These are phyloP conservation scores for Amphiura filiformis DNA, from an alignment of 35 echinoderm and acorn worm genomes.

Conservation along the genomic window DNA sequence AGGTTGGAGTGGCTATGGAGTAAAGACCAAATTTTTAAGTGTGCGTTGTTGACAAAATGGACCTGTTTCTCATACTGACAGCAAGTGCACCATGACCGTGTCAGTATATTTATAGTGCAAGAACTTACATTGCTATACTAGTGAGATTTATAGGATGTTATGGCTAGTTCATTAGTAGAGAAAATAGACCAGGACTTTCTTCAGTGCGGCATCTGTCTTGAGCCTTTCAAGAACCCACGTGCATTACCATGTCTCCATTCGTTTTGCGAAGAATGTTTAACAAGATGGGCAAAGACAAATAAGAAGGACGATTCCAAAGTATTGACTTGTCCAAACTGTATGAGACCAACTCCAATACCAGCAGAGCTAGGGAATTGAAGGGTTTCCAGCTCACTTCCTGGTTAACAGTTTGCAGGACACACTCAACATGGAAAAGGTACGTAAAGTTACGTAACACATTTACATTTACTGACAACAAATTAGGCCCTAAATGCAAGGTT, in stretches of 20 bases:
- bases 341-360: background rate
- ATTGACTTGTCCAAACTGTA: background rate
- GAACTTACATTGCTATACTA: no score
- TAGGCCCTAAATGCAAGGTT: no score
- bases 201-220: background rate
- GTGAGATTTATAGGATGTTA: no score
- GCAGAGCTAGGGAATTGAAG: background rate
- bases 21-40: no score
- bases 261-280: background rate
- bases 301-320: background rate
- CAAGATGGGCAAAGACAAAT: background rate
- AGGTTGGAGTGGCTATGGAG: no score
- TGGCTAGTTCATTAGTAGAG: no score
- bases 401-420: background rate
- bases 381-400: background rate
- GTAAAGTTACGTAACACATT: no score
- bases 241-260: background rate
- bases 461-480: no score
- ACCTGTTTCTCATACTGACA: no score
- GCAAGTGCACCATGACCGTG: no score
- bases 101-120: no score
- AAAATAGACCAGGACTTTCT: background rate
- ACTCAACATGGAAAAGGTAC: background rate
- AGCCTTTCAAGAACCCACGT: background rate
- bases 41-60: no score